These are phyloP conservation scores for Tragelaphus buxtoni DNA, from an alignment of 2,113 vertebrate genomes.

Conservation along the genomic window DNA sequence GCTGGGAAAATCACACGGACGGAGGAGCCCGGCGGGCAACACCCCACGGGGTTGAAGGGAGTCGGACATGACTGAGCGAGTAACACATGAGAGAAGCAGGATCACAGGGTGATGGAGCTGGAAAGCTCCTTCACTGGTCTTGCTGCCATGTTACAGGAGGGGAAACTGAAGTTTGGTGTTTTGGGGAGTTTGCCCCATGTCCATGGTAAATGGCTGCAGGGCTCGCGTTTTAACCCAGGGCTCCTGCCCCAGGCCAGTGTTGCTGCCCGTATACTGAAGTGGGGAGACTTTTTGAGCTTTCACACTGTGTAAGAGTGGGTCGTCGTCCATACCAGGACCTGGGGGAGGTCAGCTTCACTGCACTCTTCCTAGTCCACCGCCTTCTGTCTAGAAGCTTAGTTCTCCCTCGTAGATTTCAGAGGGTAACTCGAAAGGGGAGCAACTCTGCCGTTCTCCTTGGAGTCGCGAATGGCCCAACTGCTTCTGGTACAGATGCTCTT, in stretches of 20 bases:
- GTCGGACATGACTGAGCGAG: neutral
- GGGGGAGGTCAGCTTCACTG: neutral
- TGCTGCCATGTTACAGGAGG: accelerated
- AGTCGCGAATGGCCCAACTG: accelerated
- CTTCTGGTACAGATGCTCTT: accelerated
- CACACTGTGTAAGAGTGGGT: accelerated
- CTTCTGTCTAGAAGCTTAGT: accelerated
- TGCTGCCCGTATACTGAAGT: accelerated
- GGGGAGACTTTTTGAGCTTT: too few relatives aligned
- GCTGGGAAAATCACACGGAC: neutral
- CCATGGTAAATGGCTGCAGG: accelerated
- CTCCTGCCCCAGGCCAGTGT: neutral
- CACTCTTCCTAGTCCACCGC: accelerated
- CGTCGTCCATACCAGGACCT: too few relatives aligned
- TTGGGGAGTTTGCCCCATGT: neutral
- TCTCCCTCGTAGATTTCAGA: neutral
- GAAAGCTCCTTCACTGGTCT: too few relatives aligned
- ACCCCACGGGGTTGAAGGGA: neutral
- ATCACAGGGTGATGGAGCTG: accelerated
- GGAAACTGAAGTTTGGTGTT: accelerated
- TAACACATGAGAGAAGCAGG: neutral
- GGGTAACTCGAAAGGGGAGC: accelerated
- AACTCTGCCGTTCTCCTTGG: accelerated
- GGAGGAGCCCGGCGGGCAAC: accelerated
- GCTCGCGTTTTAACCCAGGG: accelerated